phyloP scores from a whole-genome alignment of 2,888 invertebrate genomes.

The Spicauda simplicius region DNA sequence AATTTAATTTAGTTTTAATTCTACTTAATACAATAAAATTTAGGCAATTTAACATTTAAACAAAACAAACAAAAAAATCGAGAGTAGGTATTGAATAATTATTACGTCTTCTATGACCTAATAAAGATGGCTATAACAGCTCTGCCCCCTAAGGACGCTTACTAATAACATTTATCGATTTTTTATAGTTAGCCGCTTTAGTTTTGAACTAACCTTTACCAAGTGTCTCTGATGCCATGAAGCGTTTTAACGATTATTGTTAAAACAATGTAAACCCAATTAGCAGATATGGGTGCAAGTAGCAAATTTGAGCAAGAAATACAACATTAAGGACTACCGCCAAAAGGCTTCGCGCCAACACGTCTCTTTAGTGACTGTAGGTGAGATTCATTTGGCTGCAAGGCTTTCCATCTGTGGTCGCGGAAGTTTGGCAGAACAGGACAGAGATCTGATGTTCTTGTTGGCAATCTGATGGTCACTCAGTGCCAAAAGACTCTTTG shows the following conservation, averaged over 20 bases:
- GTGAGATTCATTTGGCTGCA: slow-evolving; percentile 48
- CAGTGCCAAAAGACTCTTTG: no score
- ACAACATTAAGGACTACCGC: slow-evolving; percentile 28
- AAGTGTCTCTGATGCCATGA: not conserved
- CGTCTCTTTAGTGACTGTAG: slow-evolving; percentile 19
- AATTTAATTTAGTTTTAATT: no score
- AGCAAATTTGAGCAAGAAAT: slow-evolving; percentile 8
- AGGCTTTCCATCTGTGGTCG: slow-evolving; percentile 57
- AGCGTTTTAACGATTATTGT: not conserved
- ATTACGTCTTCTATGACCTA: no score
- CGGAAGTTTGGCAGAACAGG: slow-evolving; percentile 59
- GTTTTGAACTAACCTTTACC: not conserved
- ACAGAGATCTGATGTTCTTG: slow-evolving; percentile 48
- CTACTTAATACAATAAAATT: no score
- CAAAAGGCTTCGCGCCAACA: slow-evolving; percentile 33
- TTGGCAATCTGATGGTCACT: slow-evolving; percentile 58
- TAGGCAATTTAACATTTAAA: no score
- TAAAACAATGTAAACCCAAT: slow-evolving; percentile 13
- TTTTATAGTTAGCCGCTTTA: not conserved
- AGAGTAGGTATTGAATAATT: no score
- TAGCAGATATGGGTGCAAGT: slow-evolving; percentile 21
- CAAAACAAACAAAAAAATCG: no score
- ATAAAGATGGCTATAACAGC: no score
- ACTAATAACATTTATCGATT: not conserved
- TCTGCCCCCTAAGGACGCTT: no score